Evolutionary conservation across 92 coral and sea anemone species (phyloP).

Genomic region (Phenganax marumi): DNA sequence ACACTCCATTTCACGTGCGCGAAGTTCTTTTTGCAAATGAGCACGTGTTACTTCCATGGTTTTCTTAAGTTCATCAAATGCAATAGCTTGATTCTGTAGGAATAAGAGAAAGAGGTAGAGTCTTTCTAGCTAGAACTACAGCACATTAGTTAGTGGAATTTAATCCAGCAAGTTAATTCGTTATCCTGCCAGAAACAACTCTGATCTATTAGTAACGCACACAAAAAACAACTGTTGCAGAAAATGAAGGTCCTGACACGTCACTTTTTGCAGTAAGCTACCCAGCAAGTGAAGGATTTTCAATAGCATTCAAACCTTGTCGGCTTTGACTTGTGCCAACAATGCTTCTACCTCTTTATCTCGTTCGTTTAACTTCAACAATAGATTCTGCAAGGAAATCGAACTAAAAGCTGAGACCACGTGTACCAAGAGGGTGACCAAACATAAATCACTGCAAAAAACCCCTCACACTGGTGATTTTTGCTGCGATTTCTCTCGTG

Average conservation of each 20-base stretch:
- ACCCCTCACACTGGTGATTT: no score
- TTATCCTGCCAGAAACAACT: no score
- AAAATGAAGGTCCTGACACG: not conserved
- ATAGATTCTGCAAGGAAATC: constrained; percentile 61
- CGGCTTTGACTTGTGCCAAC: constrained; percentile 88
- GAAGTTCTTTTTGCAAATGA: constrained; percentile 86
- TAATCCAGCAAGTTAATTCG: no score
- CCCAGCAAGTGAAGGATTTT: not conserved
- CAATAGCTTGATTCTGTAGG: constrained; percentile 84
- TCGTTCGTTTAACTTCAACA: constrained; percentile 70
- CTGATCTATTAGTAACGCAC: no score
- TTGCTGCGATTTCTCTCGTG: no score
- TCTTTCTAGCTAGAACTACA: not conserved
- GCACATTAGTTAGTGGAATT: not conserved
- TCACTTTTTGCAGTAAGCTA: not conserved
- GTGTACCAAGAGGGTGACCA: no score
- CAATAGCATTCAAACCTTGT: constrained; percentile 63
- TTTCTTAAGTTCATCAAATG: constrained; percentile 91
- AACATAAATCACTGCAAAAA: no score
- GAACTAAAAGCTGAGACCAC: not conserved
- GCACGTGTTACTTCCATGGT: constrained; percentile 98
- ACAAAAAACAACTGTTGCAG: not conserved
- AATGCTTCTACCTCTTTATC: constrained; percentile 92
- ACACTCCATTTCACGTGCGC: constrained; percentile 89
- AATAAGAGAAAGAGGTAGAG: not conserved